Percentiles rank a stretch among this genome's conserved stretches.
Evolutionary conservation across 2,888 invertebrate genomes (phyloP).

Genomic region (Notodonta dromedarius): DNA sequence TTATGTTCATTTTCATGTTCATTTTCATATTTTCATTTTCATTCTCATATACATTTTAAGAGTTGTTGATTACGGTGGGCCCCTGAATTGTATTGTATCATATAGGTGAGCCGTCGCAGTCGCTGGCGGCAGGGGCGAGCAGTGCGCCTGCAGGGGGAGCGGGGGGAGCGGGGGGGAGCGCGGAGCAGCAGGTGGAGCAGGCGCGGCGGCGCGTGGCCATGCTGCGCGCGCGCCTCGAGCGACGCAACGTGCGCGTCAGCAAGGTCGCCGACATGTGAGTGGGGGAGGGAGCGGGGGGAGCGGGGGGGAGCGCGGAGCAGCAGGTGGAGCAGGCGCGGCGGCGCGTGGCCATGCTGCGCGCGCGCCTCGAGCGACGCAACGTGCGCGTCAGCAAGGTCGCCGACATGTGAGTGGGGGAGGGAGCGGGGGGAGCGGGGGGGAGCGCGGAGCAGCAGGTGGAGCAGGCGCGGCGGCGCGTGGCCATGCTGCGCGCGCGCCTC

Average conservation of each 20-base stretch:
- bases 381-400: conserved; percentile 97
- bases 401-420: conserved; percentile 90
- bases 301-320: conserved; percentile 65
- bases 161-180: conserved; percentile 26
- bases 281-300: conserved; percentile 6
- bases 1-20: too few relatives aligned
- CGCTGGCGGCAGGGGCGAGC: conserved; percentile 35
- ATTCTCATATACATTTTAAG: too few relatives aligned
- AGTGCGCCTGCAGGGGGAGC: conserved; percentile 17
- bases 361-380: conserved; percentile 93
- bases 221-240: conserved; percentile 91
- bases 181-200: conserved; percentile 84
- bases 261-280: conserved; percentile 97
- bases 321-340: conserved; percentile 85
- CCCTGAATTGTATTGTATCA: too few relatives aligned
- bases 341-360: conserved; percentile 90
- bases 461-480: conserved; percentile 88
- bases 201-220: conserved; percentile 89
- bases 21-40: too few relatives aligned
- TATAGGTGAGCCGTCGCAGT: conserved; percentile 61
- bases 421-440: neutral
- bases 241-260: conserved; percentile 95
- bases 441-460: conserved; percentile 83
- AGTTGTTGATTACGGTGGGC: too few relatives aligned
- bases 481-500: conserved; percentile 89